phyloP scores from a whole-genome alignment of 2,113 vertebrate species.

The cattle (Bos taurus) region ARS-UCD2.0 NC_037342.1:65232001-65232500 shows the following conservation, averaged over 20 bases:
- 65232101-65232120: neutral
- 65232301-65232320: neutral
- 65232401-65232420: neutral
- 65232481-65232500: neutral
- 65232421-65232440: conserved; percentile 8
- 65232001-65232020: neutral
- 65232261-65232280: neutral
- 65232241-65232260: neutral
- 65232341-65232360: neutral
- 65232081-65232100: neutral
- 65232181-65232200: neutral
- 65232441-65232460: conserved; percentile 18
- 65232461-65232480: neutral
- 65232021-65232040: neutral
- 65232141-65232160: neutral
- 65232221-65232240: neutral
- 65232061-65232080: neutral
- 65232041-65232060: neutral
- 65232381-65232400: conserved; percentile 9
- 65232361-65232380: neutral
- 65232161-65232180: neutral
- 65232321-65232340: neutral
- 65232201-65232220: neutral
- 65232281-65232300: neutral
- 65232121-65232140: neutral